These are phyloP conservation scores for Phataginus tetradactyla DNA, from an alignment of 2,797 vertebrate species.

Conservation along the genomic window DNA sequence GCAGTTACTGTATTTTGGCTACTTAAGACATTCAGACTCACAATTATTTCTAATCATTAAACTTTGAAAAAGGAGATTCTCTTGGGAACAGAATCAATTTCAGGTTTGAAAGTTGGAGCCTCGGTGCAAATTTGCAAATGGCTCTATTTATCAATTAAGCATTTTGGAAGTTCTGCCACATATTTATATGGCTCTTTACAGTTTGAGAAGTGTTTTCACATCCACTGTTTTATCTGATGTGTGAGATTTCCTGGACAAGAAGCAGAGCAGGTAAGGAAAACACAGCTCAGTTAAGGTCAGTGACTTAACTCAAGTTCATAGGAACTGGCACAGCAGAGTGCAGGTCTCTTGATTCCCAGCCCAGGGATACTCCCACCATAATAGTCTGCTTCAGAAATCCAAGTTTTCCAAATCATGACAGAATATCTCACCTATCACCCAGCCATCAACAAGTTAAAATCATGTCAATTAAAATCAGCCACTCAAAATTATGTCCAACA, in stretches of 20 bases:
- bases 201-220: slow-evolving; percentile 19
- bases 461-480: not conserved
- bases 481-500: not conserved
- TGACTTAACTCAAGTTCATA: not conserved
- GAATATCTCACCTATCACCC: not conserved
- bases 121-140: not conserved
- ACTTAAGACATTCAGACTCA: slow-evolving; percentile 20
- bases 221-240: not conserved
- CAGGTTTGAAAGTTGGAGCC: not conserved
- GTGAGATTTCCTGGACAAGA: not conserved
- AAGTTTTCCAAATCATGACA: not conserved
- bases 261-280: slow-evolving; percentile 40
- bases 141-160: not conserved
- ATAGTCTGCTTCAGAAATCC: not conserved
- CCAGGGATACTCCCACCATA: not conserved
- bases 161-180: slow-evolving; percentile 7
- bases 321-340: not conserved
- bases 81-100: slow-evolving; percentile 18
- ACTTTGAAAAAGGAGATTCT: slow-evolving; percentile 22
- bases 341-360: not conserved
- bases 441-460: slow-evolving; percentile 41
- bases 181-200: not conserved
- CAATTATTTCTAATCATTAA: slow-evolving; percentile 44
- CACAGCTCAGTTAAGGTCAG: not conserved
- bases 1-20: not conserved